Evolutionary conservation across 2,113 vertebrate species (phyloP).

Genomic region (Psilopogon haemacephalus): DNA sequence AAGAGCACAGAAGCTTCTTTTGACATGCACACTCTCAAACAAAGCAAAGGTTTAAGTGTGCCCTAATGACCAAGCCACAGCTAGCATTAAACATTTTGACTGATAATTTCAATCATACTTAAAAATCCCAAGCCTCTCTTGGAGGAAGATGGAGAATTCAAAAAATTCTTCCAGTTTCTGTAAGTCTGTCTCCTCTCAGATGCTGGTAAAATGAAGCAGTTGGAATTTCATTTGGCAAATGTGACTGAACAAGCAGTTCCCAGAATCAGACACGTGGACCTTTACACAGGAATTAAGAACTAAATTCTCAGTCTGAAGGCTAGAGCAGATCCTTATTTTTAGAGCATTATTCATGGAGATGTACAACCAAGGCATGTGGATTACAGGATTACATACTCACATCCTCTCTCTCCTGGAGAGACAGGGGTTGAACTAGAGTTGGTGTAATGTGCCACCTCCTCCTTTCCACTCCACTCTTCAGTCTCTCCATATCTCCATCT

Average conservation of each 20-base stretch:
- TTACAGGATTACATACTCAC: not conserved
- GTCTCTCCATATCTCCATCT: not conserved
- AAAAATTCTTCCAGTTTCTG: not conserved
- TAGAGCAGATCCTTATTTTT: not conserved
- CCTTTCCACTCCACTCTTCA: not conserved
- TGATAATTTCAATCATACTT: not conserved
- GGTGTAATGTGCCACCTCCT: not conserved
- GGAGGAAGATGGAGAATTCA: not conserved
- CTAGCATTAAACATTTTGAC: not conserved
- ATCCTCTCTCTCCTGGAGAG: not conserved
- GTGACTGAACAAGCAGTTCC: not conserved
- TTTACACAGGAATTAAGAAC: not conserved
- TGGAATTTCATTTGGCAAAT: not conserved
- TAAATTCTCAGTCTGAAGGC: not conserved
- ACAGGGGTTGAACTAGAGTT: not conserved
- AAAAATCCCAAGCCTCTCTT: not conserved
- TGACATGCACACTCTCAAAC: not conserved
- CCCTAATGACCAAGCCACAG: not conserved
- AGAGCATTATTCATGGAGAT: not conserved
- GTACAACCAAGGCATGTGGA: not conserved
- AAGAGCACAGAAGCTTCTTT: not conserved
- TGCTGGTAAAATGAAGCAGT: not conserved
- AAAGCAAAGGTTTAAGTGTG: not conserved
- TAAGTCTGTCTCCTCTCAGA: not conserved
- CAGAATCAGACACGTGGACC: not conserved